Evolutionary conservation across 2,888 invertebrate species (phyloP), one percentile per base, ranked within the genome.

Genomic region (Callinectes sapidus): DNA sequence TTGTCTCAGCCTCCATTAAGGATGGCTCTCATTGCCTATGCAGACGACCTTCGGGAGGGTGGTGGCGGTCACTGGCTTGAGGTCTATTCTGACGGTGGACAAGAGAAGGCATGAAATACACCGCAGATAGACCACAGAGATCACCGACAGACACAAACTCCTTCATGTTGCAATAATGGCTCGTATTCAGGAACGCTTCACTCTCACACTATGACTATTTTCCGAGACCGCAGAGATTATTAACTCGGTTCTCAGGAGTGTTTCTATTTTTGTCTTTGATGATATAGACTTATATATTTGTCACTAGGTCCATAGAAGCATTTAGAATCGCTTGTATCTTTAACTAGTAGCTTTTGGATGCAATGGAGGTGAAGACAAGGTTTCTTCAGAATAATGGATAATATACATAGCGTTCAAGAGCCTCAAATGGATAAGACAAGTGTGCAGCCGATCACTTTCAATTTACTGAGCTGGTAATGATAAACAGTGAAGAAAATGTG

Each of bases 1-100:
- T 35, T 35, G 81, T 81, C 81, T 28, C 81, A 16, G 35, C 35
- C 81, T 81, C 35, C 6, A 81, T 35, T 81, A 35, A 81, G 13
- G 81, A 35, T 14, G 18, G 81, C 14, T 35, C 81, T 81, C 81
- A 81, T 81, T 81, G 35, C 81, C 81, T 81, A 81, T 81, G 81
- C 81, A 81, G 81, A 81, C 81, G 81, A 35, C 16, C 16, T 32
- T 13, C 32, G 13, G 35, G 35, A 81, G 81, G 35, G 35, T 35
- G 2, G 35, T 35, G 35, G 81, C 13, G 81, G 81, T 35, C 16
- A 16, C 35, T 16, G 71, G 81, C 81, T n/a, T 35, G 8, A n/a
- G 35, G 35, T 35, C 13, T 35, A 35, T 35, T 32, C 13, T 23
- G 28, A 71, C 71, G 8, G 28, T 2, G 71, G n/a, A 71, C n/a